phyloP scores from a whole-genome alignment of 2,797 vertebrate genomes.

The Gallinago nigripennis region DNA sequence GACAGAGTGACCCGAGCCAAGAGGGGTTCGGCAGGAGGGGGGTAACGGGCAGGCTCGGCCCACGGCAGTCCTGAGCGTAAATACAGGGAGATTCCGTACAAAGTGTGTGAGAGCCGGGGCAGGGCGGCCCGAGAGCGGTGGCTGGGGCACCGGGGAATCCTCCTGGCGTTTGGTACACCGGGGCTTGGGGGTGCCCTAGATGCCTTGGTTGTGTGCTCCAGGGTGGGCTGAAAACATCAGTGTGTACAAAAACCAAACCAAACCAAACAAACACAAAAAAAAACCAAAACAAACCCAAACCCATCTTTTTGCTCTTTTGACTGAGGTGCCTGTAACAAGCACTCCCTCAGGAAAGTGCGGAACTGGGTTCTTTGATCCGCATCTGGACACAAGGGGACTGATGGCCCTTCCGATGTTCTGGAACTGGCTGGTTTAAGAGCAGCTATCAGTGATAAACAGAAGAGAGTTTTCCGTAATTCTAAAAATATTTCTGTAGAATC shows the following conservation, averaged over 20 bases:
- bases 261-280: no score
- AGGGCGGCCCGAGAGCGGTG: not conserved
- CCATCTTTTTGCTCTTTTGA: not conserved
- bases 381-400: not conserved
- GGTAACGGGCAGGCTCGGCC: not conserved
- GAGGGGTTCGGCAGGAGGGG: not conserved
- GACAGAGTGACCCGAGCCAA: not conserved
- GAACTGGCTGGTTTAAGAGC: not conserved
- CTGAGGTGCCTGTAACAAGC: accelerated
- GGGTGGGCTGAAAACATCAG: not conserved
- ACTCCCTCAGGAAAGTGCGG: not conserved
- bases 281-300: no score
- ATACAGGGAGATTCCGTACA: accelerated
- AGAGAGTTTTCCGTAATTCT: not conserved
- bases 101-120: not conserved
- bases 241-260: not conserved
- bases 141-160: not conserved
- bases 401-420: not conserved
- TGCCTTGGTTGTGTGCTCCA: not conserved
- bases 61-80: not conserved
- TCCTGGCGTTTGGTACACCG: accelerated
- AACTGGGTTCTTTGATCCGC: not conserved
- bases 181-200: not conserved
- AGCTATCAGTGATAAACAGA: not conserved
- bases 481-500: not conserved